Percentiles rank a stretch among this genome's conserved stretches.
Conservation (phyloP, 2,113 vertebrate species). For the Laticauda colubrina region DNA sequence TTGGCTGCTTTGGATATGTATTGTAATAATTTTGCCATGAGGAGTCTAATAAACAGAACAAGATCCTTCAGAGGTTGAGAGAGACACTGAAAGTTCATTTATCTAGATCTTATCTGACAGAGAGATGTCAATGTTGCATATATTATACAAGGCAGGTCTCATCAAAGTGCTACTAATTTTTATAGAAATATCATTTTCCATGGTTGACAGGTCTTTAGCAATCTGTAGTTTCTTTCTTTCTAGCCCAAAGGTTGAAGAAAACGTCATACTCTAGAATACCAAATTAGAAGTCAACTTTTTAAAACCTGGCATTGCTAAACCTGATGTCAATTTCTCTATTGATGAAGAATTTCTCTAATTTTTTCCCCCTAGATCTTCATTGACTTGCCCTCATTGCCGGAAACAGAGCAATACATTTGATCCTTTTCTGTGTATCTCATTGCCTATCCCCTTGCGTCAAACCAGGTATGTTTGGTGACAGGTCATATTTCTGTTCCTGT, state of each 20-base stretch:
- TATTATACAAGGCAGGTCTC: not conserved
- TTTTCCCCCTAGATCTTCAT: slow-evolving; percentile 78
- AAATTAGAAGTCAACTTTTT: not conserved
- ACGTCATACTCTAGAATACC: not conserved
- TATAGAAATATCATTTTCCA: not conserved
- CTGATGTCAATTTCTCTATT: not conserved
- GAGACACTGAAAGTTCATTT: not conserved
- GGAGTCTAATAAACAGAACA: not conserved
- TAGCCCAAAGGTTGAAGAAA: not conserved
- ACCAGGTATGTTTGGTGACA: slow-evolving; percentile 77
- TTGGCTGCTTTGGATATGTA: not conserved
- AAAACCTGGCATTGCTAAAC: not conserved
- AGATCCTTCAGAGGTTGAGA: not conserved
- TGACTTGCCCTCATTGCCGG: slow-evolving; percentile 94
- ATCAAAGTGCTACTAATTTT: not conserved
- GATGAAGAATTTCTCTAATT: rapidly evolving
- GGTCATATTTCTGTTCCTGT: not conserved
- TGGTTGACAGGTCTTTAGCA: not conserved
- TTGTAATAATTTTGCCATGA: not conserved
- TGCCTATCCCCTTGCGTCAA: slow-evolving; percentile 90
- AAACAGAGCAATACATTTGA: slow-evolving; percentile 98
- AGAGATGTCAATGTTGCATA: not conserved
- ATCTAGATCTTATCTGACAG: not conserved
- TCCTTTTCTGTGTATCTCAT: slow-evolving; percentile 90
- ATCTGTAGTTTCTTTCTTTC: not conserved